Percentiles rank a stretch among this genome's conserved stretches.
phyloP scores from a whole-genome alignment of 1,140 invertebrate genomes.

The Helicoverpa armigera region DNA sequence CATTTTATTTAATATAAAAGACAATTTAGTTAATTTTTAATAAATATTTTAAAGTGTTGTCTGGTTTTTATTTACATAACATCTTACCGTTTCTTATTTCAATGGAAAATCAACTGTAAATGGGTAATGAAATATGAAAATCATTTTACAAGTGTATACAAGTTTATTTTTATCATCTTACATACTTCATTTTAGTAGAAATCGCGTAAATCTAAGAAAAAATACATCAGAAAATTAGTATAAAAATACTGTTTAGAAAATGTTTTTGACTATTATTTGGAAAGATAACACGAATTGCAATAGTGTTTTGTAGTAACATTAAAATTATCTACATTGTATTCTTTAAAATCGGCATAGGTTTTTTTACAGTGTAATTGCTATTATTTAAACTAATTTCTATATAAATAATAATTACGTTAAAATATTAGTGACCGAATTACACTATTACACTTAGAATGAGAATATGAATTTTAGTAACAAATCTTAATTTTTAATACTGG shows the following conservation, averaged over 20 bases:
- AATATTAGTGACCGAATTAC: slow-evolving; percentile 10
- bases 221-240: slow-evolving; percentile 80
- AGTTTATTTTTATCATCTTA: slow-evolving; percentile 75
- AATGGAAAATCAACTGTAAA: background rate
- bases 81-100: background rate
- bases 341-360: too few species aligned
- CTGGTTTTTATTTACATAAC: slow-evolving; percentile 30
- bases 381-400: background rate
- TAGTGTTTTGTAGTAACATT: background rate
- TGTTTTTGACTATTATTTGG: slow-evolving; percentile 35
- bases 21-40: slow-evolving; percentile 49
- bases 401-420: slow-evolving; percentile 7
- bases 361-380: too few species aligned
- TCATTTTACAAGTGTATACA: slow-evolving; percentile 76
- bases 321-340: too few species aligned
- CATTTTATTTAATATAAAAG: slow-evolving; percentile 52
- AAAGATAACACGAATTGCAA: slow-evolving; percentile 14
- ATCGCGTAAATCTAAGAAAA: slow-evolving; percentile 74
- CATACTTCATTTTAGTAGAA: slow-evolving; percentile 80
- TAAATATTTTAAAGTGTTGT: slow-evolving; percentile 47
- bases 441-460: background rate
- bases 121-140: slow-evolving; percentile 60
- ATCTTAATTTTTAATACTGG: slow-evolving; percentile 22
- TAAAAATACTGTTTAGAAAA: slow-evolving; percentile 80
- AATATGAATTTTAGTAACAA: background rate